A percentile compares a stretch with the other conserved stretches of the same genome.
Conservation (phyloP, 2,113 vertebrate genomes). For the Takifugu flavidus region DNA sequence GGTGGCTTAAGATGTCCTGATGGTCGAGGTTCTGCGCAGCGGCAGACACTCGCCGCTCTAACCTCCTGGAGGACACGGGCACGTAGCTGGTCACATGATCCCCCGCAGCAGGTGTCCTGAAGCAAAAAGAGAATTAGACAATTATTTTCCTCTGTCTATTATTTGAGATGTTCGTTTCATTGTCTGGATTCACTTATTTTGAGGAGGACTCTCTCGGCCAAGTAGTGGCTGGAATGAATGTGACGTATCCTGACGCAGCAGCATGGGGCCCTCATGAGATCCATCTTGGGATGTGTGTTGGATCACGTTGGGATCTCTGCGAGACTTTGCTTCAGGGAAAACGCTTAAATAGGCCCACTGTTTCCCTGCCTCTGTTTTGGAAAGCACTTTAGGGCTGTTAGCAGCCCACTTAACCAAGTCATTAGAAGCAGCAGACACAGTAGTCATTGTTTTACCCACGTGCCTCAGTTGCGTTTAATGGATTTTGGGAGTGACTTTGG, state of each 20-base stretch:
- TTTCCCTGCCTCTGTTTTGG: slow-evolving; percentile 44
- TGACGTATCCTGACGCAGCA: background rate
- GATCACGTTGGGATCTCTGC: slow-evolving; percentile 41
- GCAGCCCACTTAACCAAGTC: slow-evolving; percentile 40
- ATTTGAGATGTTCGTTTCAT: background rate
- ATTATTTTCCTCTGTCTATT: background rate
- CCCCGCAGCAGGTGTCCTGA: background rate
- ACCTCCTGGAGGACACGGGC: slow-evolving; percentile 1
- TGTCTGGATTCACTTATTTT: too few species aligned
- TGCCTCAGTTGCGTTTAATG: slow-evolving; percentile 27
- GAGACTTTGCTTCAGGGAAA: slow-evolving; percentile 38
- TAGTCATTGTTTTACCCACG: slow-evolving; percentile 44
- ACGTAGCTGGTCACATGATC: background rate
- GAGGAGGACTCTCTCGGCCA: too few species aligned
- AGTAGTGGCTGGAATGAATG: background rate
- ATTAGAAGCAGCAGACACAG: slow-evolving; percentile 46
- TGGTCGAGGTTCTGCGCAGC: slow-evolving; percentile 9
- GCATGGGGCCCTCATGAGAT: slow-evolving; percentile 54
- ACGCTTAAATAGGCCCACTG: slow-evolving; percentile 37
- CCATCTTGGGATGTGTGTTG: slow-evolving; percentile 41
- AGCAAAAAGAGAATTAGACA: background rate
- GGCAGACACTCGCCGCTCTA: slow-evolving; percentile 11
- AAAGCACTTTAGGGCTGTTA: slow-evolving; percentile 52
- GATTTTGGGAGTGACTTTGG: slow-evolving; percentile 28
- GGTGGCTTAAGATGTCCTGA: slow-evolving; percentile 49